Percentiles rank a stretch among this genome's conserved stretches.
Evolutionary conservation across 2,113 vertebrate genomes (phyloP).

Genomic region (Piaya cayana): DNA sequence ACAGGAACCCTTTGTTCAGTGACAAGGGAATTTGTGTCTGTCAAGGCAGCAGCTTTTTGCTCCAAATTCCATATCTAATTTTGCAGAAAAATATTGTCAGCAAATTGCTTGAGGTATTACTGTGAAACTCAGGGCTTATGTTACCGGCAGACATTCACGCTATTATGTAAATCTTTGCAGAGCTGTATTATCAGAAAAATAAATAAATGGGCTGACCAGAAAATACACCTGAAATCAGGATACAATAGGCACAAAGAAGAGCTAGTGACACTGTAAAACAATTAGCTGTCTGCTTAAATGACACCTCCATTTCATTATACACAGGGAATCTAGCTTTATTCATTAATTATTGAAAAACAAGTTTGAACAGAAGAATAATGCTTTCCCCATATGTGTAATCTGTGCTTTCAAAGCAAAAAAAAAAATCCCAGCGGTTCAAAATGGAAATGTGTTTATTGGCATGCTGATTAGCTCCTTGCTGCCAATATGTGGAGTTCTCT

Average conservation of each 20-base stretch:
- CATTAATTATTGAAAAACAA: conserved; percentile 29
- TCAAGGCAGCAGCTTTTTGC: conserved; percentile 55
- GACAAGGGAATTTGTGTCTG: conserved; percentile 44
- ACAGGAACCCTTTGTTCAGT: conserved; percentile 40
- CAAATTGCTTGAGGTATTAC: conserved; percentile 63
- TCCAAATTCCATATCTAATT: conserved; percentile 52
- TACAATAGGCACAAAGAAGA: neutral
- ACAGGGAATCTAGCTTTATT: neutral
- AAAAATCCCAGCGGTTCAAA: neutral
- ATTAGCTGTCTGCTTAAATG: neutral
- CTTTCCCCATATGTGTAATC: neutral
- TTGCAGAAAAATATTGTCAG: conserved; percentile 57
- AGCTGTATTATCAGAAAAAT: neutral
- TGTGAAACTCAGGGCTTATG: conserved; percentile 37
- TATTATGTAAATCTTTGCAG: conserved; percentile 68
- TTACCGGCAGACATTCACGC: conserved; percentile 45
- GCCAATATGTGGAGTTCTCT: neutral
- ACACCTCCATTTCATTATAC: conserved; percentile 10
- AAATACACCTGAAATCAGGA: neutral
- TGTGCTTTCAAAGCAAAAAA: conserved; percentile 5
- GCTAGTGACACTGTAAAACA: neutral
- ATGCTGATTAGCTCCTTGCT: neutral
- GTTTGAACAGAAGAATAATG: neutral
- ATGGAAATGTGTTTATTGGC: neutral
- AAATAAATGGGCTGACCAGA: neutral